A percentile compares a stretch with the other conserved stretches of the same genome.
Conservation (phyloP, 2,113 vertebrate species). For the Galemys pyrenaicus region DNA sequence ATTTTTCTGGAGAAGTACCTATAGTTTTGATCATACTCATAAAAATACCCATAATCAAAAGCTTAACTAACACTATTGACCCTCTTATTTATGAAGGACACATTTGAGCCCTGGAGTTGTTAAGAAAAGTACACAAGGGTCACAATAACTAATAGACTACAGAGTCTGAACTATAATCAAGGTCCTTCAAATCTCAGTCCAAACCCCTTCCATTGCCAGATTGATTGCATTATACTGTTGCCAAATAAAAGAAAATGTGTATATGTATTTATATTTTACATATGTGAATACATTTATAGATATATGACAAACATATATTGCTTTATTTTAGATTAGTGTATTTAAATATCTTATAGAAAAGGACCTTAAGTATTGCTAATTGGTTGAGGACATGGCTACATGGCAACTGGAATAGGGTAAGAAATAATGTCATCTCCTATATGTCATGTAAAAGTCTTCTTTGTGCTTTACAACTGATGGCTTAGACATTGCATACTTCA, state of each 20-base stretch:
- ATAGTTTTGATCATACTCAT: not conserved
- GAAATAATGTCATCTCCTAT: not conserved
- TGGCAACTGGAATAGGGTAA: not conserved
- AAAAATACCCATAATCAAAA: not conserved
- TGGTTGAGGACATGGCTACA: not conserved
- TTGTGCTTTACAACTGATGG: not conserved
- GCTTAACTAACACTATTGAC: not conserved
- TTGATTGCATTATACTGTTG: not conserved
- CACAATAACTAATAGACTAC: not conserved
- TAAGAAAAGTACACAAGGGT: not conserved
- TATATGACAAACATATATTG: not conserved
- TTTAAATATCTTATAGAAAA: not conserved
- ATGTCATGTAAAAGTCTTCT: not conserved
- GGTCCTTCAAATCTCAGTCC: not conserved
- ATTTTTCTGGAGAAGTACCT: not conserved
- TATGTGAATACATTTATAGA: not conserved
- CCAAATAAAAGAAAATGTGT: not conserved
- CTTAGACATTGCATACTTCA: constrained; percentile 50
- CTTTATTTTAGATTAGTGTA: not conserved
- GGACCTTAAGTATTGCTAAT: not conserved
- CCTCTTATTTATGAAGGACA: not conserved
- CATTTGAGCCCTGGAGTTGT: not conserved
- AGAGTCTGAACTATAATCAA: not conserved
- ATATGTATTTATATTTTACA: not conserved
- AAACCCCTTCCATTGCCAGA: not conserved